Conservation (phyloP, 2,113 vertebrate genomes). For the human (Homo sapiens) region GRCh38 chr16:50270501-50271000, state of each 20-base stretch:
- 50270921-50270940: neutral
- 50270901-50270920: neutral
- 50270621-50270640: neutral
- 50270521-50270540: accelerated
- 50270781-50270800: neutral
- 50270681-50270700: neutral
- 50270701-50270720: neutral
- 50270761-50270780: neutral
- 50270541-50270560: accelerated
- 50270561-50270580: accelerated
- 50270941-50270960: neutral
- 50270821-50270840: neutral
- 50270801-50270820: neutral
- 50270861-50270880: neutral
- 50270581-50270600: accelerated
- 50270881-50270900: neutral
- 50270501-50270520: neutral
- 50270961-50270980: neutral
- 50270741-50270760: neutral
- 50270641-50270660: neutral
- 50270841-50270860: no score
- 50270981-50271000: neutral
- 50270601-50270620: neutral
- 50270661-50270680: neutral
- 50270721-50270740: neutral